Conservation (phyloP, 2,797 vertebrate genomes). For the Microctenopoma steveboyesi region DNA sequence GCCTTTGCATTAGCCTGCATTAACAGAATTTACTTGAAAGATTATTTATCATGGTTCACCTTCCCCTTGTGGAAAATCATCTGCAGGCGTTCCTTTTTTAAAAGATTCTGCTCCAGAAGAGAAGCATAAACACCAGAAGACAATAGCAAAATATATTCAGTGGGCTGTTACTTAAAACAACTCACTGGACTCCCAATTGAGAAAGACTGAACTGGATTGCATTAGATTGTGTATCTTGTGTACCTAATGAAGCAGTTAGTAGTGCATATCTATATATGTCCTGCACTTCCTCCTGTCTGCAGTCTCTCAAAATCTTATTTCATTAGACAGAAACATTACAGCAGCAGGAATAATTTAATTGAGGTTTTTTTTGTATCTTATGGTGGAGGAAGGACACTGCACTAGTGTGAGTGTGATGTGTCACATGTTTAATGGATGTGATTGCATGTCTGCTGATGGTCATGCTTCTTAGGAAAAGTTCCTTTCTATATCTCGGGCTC, state of each 20-base stretch:
- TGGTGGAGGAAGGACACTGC: neutral
- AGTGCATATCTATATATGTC: neutral
- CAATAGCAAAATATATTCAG: neutral
- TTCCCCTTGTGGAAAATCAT: neutral
- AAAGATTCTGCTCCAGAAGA: neutral
- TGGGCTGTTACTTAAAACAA: constrained; percentile 1
- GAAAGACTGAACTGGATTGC: no score
- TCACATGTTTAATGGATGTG: constrained; percentile 34
- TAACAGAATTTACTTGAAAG: neutral
- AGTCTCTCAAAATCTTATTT: neutral
- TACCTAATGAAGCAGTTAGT: no score
- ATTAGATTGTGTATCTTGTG: no score
- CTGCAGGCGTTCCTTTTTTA: neutral
- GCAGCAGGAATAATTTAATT: constrained; percentile 6
- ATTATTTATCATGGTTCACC: constrained; percentile 7
- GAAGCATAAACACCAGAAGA: neutral
- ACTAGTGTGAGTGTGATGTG: neutral
- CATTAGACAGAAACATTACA: constrained; percentile 14
- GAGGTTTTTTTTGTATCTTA: neutral
- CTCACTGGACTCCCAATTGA: neutral
- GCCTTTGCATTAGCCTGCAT: constrained; percentile 6
- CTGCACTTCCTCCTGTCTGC: constrained; percentile 25
- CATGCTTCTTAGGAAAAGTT: constrained; percentile 28
- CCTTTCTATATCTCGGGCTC: constrained; percentile 43
- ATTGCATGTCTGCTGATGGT: constrained; percentile 24